phyloP scores from a whole-genome alignment of 1,140 invertebrate species.

The Rhopalosiphum padi region DNA sequence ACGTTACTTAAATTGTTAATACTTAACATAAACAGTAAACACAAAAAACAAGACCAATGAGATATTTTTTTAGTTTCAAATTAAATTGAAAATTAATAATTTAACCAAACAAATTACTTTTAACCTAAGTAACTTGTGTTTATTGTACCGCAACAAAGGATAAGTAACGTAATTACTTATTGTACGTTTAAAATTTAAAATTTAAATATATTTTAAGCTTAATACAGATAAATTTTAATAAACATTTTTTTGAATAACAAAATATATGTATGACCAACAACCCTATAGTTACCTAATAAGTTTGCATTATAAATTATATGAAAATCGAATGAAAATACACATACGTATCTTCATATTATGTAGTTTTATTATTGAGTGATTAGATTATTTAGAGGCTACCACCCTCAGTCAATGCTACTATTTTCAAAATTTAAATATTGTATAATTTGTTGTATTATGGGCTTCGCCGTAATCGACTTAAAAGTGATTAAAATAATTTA shows the following conservation, averaged over 20 bases:
- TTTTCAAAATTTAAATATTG: neutral
- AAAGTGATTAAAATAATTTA: neutral
- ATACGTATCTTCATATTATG: neutral
- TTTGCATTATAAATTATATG: neutral
- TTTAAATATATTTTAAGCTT: neutral
- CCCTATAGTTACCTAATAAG: neutral
- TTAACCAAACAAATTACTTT: constrained; percentile 9
- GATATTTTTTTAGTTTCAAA: constrained; percentile 17
- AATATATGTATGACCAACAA: neutral
- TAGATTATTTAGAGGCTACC: neutral
- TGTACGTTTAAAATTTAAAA: neutral
- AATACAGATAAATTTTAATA: neutral
- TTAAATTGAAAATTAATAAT: constrained; percentile 1
- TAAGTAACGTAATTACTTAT: neutral
- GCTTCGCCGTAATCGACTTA: neutral
- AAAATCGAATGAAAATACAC: neutral
- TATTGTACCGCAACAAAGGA: neutral
- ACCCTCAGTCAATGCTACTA: neutral
- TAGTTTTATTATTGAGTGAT: neutral
- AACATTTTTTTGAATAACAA: neutral
- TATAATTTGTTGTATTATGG: neutral
- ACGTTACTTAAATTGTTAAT: constrained; percentile 8
- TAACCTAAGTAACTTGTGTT: neutral
- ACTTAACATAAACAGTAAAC: neutral
- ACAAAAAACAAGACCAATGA: neutral